Base-by-base conservation (phyloP, 2,797 vertebrate genomes). In the Rhinichthys osculus region DNA sequence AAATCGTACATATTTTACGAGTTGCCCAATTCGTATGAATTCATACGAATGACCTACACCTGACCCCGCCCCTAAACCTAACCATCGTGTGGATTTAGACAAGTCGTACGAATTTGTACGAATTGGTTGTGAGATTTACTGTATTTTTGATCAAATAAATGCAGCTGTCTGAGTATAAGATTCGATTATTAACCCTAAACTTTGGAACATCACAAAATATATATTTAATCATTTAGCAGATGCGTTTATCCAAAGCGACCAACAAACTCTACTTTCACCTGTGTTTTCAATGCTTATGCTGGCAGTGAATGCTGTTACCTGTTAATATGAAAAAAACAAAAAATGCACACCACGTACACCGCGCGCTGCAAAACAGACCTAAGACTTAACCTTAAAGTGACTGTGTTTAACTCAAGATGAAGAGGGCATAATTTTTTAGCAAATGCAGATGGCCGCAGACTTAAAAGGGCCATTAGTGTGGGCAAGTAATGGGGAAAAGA, bases 381-480 rank as follows among this genome's bases (percentile, higher is more conserved):
- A 88, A 89, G 86, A 92, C 90, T 84, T 85, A 90, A 90, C 87
- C 85, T 91, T 89, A 85, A 81, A 89, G 78, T 90, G 74, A 89
- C 91, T 90, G 89, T 83, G 85, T 93, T 91, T 90, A 88, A 91
- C 90, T 91, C 90, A 62, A 92, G 91, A 94, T 90, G 93, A 94
- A 92, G 91, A 94, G 89, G 89, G 92, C 92, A 89, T 86, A 69
- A 78, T 83, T 87, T 84, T 89, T 88, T 93, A 88, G 90, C 90
- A 92, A 94, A 94, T 93, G 93, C 94, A 94, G 94, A 94, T 95
- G 94, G 94, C 92, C 92, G 89, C 87, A 84, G 92, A 93, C 93
- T 94, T 95, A 93, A 95, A 95, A 93, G 95, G 93, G 90, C 94
- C 92, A 94, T 94, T 95, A 95, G 91, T 89, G 89, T 91, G 92